Evolutionary conservation across 2,888 invertebrate genomes (phyloP).

Genomic region (Cryptocephalus primarius): DNA sequence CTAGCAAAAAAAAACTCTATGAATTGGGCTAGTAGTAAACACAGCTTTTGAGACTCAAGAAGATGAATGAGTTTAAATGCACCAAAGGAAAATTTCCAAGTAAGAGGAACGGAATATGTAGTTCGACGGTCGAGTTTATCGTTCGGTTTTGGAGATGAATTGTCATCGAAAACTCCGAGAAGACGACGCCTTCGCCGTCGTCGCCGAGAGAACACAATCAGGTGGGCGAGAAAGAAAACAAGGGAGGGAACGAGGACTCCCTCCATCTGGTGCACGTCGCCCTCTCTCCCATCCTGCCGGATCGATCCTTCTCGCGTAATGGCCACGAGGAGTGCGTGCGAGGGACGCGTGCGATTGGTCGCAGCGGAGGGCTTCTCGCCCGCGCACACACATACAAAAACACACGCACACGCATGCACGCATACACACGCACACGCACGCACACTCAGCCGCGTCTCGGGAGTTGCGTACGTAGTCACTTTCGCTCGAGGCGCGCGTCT

Average conservation of each 20-base stretch:
- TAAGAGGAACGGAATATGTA: no score
- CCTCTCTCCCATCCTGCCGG: constrained; percentile 9
- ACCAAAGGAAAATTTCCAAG: no score
- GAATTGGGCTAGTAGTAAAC: no score
- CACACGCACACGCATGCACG: constrained; percentile 23
- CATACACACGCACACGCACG: constrained; percentile 22
- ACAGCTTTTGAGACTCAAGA: no score
- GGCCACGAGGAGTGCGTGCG: constrained; percentile 37
- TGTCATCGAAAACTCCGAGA: not conserved
- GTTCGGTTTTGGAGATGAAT: not conserved
- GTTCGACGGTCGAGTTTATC: no score
- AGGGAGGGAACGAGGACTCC: no score
- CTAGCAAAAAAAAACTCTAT: no score
- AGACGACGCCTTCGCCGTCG: not conserved
- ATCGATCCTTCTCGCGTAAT: constrained; percentile 33
- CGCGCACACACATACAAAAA: constrained; percentile 1
- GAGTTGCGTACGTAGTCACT: constrained; percentile 7
- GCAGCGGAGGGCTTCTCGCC: constrained; percentile 23
- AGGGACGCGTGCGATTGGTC: constrained; percentile 34
- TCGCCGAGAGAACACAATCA: no score
- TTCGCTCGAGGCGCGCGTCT: constrained; percentile 7
- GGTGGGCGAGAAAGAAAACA: no score
- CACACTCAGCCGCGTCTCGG: constrained; percentile 26
- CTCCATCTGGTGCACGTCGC: not conserved
- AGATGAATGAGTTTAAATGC: no score